Evolutionary conservation across 2,797 vertebrate species (phyloP), one percentile per base, ranked within the genome.

Genomic region (Saguinus oedipus): DNA sequence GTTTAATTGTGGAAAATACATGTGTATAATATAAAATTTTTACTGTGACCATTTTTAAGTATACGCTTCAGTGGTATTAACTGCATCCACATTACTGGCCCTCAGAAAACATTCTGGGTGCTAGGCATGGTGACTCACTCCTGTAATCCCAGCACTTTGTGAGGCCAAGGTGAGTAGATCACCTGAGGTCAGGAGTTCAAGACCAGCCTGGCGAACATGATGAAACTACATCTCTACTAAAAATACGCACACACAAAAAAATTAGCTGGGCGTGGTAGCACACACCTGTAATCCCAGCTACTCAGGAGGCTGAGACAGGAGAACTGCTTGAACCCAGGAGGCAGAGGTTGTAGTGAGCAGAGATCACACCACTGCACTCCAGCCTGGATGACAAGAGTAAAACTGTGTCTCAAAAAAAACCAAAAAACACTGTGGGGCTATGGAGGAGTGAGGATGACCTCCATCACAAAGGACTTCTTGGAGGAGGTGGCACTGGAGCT

Each of bases 381-480:
- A 46, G 26, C 39, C 74, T 75, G 7, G 6, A 24, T 44, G 14
- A 75, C 26, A 44, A 33, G 42, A 75, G 42, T 26, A 24, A 75
- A 42, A 75, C 42, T 26, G 13, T 15, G 14, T 27, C 42, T 46
- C 24, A 44, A 44, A 44, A 42, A 42, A 75, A 42, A 44, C 39
- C 39, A 5, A 24, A 42, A 13, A 70, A 20, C 12, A 2, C 22
- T 20, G 2, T 0, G 2, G 26, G 27, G 7, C 48, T 57, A 6
- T 0, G 2, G 79, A 57, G 15, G 39, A 24, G 12, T 39, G 24
- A 33, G 10, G 36, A 50, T 4, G 33, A 15, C 70, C 27, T 61
- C 22, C 42, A 3, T 24, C 33, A 19, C 9, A 11, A 19, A 30
- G 30, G n/a, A 57, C n/a, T 55, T 83, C 72, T 27, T 46, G 53